Conservation (phyloP, 2,888 invertebrate genomes). For the Thera obeliscata region DNA sequence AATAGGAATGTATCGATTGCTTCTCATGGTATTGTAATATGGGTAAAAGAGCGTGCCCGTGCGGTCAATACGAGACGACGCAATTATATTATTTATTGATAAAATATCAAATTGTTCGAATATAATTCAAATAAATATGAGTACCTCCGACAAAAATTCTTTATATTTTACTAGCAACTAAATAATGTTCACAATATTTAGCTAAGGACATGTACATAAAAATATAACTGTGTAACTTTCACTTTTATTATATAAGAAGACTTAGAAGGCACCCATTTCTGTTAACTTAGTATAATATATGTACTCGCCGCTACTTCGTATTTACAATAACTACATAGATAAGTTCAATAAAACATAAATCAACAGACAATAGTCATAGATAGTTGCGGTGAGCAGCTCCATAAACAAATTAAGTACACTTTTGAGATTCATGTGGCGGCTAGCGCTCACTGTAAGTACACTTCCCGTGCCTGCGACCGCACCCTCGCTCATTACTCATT, state of each 20-base stretch:
- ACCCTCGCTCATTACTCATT: not conserved
- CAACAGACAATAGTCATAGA: slow-evolving; percentile 10
- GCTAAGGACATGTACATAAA: not conserved
- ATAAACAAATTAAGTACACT: slow-evolving; percentile 60
- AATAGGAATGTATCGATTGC: not conserved
- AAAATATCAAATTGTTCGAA: not conserved
- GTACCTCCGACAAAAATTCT: not conserved
- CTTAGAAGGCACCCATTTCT: slow-evolving; percentile 11
- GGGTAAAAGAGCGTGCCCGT: not conserved
- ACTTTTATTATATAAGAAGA: not conserved
- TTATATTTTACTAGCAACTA: not conserved
- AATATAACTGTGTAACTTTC: not conserved
- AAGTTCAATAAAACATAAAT: slow-evolving; percentile 3
- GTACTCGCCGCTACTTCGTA: not conserved
- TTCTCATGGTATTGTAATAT: not conserved
- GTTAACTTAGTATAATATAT: not conserved
- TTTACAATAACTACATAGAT: slow-evolving; percentile 7
- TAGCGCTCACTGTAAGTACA: not conserved
- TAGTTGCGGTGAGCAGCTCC: not conserved
- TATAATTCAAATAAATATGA: not conserved
- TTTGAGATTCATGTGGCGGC: slow-evolving; percentile 61
- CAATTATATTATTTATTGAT: not conserved
- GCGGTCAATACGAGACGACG: not conserved
- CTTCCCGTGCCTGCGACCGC: not conserved
- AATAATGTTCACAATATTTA: not conserved